Percentiles rank a stretch among this genome's conserved stretches.
Conservation (phyloP, 2,797 vertebrate genomes). For the Pygocentrus nattereri region DNA sequence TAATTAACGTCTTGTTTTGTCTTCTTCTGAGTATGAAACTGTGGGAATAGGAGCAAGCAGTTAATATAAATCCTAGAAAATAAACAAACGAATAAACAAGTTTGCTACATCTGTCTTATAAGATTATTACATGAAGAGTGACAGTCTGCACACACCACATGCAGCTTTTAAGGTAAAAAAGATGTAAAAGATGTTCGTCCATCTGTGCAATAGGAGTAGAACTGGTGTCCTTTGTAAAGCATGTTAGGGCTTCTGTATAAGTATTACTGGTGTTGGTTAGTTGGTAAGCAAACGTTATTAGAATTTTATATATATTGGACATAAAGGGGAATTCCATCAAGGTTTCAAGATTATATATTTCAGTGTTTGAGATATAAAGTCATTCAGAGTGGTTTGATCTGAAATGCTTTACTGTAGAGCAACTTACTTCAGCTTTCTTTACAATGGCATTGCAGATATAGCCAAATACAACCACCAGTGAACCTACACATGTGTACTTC, state of each 20-base stretch:
- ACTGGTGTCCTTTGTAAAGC: conserved; percentile 22
- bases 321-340: too few species aligned
- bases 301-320: too few species aligned
- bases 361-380: too few species aligned
- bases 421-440: too few species aligned
- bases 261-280: not conserved
- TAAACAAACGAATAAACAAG: conserved; percentile 26
- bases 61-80: not conserved
- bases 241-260: not conserved
- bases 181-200: conserved; percentile 27
- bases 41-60: conserved; percentile 8
- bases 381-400: not conserved
- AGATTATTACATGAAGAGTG: conserved; percentile 20
- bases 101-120: conserved; percentile 22
- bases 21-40: conserved; percentile 26
- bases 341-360: too few species aligned
- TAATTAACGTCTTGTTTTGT: conserved; percentile 34
- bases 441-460: too few species aligned
- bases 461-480: too few species aligned
- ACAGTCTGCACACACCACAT: conserved; percentile 20
- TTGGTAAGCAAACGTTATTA: not conserved
- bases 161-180: conserved; percentile 31
- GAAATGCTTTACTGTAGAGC: too few species aligned
- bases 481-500: too few species aligned
- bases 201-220: conserved; percentile 18